Percentiles rank a stretch among this genome's conserved stretches.
Conservation (phyloP, 2,113 vertebrate species). For the Chaetura pelagica region DNA sequence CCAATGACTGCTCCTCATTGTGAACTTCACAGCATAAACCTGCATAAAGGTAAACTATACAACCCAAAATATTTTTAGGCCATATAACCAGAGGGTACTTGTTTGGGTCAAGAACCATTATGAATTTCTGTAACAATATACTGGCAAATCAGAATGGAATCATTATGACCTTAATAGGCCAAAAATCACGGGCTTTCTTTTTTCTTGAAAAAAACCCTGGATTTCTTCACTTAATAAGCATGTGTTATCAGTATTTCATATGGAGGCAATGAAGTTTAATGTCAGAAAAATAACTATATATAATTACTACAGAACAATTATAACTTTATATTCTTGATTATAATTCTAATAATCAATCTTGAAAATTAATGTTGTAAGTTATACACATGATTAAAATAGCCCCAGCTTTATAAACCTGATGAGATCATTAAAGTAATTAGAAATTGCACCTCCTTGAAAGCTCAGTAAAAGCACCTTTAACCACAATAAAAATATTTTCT, state of each 20-base stretch:
- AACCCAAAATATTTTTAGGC: not conserved
- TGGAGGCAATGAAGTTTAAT: not conserved
- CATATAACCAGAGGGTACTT: not conserved
- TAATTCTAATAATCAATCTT: not conserved
- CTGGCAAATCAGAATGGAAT: not conserved
- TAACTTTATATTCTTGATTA: not conserved
- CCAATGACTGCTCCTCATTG: not conserved
- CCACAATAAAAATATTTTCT: slow-evolving; percentile 29
- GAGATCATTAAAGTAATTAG: slow-evolving; percentile 50
- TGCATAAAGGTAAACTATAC: not conserved
- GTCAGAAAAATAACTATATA: not conserved
- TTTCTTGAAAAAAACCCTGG: not conserved
- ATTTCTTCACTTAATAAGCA: not conserved
- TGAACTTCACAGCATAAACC: not conserved
- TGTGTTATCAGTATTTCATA: not conserved
- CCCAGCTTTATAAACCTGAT: slow-evolving; percentile 1
- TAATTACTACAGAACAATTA: not conserved
- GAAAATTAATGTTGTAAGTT: not conserved
- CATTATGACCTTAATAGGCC: not conserved
- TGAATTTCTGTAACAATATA: not conserved
- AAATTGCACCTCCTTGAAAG: slow-evolving; percentile 18
- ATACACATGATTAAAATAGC: slow-evolving; percentile 15
- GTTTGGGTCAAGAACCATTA: not conserved
- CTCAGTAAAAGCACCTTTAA: slow-evolving; percentile 46
- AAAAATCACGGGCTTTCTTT: not conserved